These are phyloP conservation scores for Drosophila orosa DNA, from an alignment of 1,140 invertebrate species.

Conservation along the genomic window DNA sequence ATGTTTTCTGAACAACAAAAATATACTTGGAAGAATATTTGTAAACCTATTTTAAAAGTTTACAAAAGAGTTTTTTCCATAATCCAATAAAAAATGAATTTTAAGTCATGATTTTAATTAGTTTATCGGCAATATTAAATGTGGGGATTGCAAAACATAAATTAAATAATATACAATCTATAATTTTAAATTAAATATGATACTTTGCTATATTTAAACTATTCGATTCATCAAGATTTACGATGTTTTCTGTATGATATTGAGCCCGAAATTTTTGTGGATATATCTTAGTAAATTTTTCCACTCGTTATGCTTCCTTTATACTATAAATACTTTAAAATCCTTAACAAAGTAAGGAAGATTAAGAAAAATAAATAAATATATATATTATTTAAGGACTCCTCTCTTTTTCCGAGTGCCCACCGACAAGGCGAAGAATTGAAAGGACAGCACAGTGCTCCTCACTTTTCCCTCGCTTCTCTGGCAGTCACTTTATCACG, in stretches of 20 bases:
- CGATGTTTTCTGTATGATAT: too few species aligned
- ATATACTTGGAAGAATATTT: not conserved
- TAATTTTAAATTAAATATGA: too few species aligned
- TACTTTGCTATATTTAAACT: too few species aligned
- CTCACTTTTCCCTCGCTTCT: conserved; percentile 4
- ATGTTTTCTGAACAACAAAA: not conserved
- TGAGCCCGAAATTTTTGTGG: too few species aligned
- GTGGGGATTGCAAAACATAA: too few species aligned
- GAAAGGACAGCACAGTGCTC: conserved; percentile 5
- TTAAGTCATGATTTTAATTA: not conserved
- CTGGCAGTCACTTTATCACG: conserved; percentile 71
- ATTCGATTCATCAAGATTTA: too few species aligned
- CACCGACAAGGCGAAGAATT: not conserved
- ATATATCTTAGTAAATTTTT: too few species aligned
- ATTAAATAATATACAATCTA: too few species aligned
- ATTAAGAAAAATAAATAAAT: not conserved
- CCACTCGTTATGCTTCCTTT: too few species aligned
- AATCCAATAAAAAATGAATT: not conserved
- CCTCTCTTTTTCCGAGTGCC: not conserved
- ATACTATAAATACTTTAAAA: too few species aligned
- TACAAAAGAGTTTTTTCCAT: not conserved
- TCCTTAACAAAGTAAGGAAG: too few species aligned
- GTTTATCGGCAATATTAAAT: not conserved
- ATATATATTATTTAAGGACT: not conserved
- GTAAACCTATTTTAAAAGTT: not conserved